These are phyloP conservation scores for Zygothrica quintamaculata DNA, from an alignment of 2,888 invertebrate species.

Conservation along the genomic window DNA sequence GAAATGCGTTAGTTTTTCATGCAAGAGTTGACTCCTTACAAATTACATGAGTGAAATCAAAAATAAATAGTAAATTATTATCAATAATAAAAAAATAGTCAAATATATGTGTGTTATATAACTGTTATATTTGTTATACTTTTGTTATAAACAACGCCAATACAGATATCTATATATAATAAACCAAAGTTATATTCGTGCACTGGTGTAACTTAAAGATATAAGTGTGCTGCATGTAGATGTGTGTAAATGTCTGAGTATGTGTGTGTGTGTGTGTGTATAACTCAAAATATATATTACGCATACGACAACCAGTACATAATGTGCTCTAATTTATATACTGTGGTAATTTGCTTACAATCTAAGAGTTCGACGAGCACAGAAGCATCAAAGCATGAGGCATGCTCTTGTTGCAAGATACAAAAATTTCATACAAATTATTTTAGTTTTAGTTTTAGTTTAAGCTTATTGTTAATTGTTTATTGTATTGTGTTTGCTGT, in stretches of 20 bases:
- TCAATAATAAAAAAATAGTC: not conserved
- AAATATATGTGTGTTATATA: too few species aligned
- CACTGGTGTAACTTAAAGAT: conserved; percentile 11
- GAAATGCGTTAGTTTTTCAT: too few species aligned
- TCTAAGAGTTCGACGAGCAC: conserved; percentile 29
- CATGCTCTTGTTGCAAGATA: conserved; percentile 40
- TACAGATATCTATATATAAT: conserved; percentile 18
- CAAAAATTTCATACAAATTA: conserved; percentile 29
- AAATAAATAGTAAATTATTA: not conserved
- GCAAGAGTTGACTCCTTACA: not conserved
- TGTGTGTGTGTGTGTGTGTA: conserved; percentile 20
- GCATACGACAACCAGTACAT: not conserved
- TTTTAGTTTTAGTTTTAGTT: too few species aligned
- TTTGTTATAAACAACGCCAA: too few species aligned
- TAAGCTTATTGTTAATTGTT: too few species aligned
- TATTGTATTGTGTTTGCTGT: too few species aligned
- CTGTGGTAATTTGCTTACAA: conserved; percentile 38
- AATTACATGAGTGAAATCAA: not conserved
- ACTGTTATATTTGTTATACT: too few species aligned
- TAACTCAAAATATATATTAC: not conserved
- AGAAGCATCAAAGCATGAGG: conserved; percentile 34
- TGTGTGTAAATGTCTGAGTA: conserved; percentile 9
- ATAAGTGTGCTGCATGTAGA: conserved; percentile 3
- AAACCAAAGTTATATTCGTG: conserved; percentile 37
- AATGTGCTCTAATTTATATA: conserved; percentile 32